These are phyloP conservation scores for Chaenogobius annularis DNA, from an alignment of 2,113 vertebrate species.

Conservation along the genomic window DNA sequence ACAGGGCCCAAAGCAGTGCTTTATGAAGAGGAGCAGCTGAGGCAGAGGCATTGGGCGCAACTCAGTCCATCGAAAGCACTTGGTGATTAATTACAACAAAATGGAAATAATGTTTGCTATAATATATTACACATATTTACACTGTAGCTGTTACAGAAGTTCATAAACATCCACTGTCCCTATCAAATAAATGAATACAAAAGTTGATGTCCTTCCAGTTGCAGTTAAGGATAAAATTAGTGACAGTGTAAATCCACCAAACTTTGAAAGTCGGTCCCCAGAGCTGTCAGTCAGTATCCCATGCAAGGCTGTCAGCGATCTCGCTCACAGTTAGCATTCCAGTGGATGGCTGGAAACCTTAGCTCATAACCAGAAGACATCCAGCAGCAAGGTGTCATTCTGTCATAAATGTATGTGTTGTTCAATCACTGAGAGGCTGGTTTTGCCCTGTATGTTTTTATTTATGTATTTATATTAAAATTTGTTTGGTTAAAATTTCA, in stretches of 20 bases:
- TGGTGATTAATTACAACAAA: slow-evolving; percentile 57
- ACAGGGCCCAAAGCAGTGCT: slow-evolving; percentile 41
- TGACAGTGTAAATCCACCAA: slow-evolving; percentile 48
- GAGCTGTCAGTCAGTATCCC: slow-evolving; percentile 68
- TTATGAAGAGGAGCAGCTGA: slow-evolving; percentile 66
- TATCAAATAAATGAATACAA: too few species aligned
- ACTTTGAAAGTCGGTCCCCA: slow-evolving; percentile 35
- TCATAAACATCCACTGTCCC: too few species aligned
- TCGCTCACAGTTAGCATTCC: slow-evolving; percentile 72
- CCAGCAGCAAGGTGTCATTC: background rate
- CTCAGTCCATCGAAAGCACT: slow-evolving; percentile 32
- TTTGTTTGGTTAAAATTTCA: background rate
- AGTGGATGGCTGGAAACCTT: slow-evolving; percentile 50
- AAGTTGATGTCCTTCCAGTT: slow-evolving; percentile 27
- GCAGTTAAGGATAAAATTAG: slow-evolving; percentile 66
- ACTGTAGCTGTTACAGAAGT: too few species aligned
- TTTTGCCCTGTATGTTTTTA: too few species aligned
- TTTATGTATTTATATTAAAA: too few species aligned
- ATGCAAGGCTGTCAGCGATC: slow-evolving; percentile 64
- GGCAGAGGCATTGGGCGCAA: slow-evolving; percentile 34
- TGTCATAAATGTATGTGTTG: slow-evolving; percentile 46
- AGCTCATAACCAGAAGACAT: slow-evolving; percentile 39
- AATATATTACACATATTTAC: too few species aligned
- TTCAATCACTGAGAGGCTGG: slow-evolving; percentile 7
- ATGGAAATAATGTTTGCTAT: too few species aligned